A percentile compares a stretch with the other conserved stretches of the same genome.
These are phyloP conservation scores for Corynorhinus townsendii DNA, from an alignment of 2,113 vertebrate genomes.

Conservation along the genomic window DNA sequence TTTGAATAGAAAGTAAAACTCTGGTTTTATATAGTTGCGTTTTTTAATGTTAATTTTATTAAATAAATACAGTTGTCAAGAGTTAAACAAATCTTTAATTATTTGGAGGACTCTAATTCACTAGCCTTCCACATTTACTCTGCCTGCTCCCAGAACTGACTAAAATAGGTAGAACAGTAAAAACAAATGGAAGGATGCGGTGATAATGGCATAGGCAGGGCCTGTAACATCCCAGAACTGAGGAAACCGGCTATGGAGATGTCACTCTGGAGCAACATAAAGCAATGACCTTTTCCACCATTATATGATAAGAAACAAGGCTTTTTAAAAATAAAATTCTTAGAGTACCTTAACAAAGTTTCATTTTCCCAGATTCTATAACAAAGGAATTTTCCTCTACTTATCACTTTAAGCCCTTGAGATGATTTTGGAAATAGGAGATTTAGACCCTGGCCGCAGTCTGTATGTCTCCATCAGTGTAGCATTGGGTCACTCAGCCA, in stretches of 20 bases:
- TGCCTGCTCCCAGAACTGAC: slow-evolving; percentile 8
- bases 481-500: not conserved
- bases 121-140: not conserved
- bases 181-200: not conserved
- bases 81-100: slow-evolving; percentile 6
- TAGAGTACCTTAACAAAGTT: slow-evolving; percentile 7
- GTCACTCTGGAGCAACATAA: not conserved
- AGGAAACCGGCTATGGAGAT: not conserved
- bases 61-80: slow-evolving; percentile 11
- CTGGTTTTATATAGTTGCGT: not conserved
- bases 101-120: not conserved
- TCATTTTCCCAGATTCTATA: not conserved
- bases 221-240: not conserved
- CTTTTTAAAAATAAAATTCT: not conserved
- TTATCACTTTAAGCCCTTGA: not conserved
- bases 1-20: slow-evolving; percentile 31
- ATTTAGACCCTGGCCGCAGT: not conserved
- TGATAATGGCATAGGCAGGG: not conserved
- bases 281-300: not conserved
- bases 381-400: not conserved
- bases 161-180: not conserved
- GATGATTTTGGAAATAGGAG: not conserved
- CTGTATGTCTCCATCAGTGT: not conserved
- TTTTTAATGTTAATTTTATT: not conserved
- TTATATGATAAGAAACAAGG: slow-evolving; percentile 7